Conservation (phyloP, 2,797 vertebrate genomes). For the Ceryle rudis region DNA sequence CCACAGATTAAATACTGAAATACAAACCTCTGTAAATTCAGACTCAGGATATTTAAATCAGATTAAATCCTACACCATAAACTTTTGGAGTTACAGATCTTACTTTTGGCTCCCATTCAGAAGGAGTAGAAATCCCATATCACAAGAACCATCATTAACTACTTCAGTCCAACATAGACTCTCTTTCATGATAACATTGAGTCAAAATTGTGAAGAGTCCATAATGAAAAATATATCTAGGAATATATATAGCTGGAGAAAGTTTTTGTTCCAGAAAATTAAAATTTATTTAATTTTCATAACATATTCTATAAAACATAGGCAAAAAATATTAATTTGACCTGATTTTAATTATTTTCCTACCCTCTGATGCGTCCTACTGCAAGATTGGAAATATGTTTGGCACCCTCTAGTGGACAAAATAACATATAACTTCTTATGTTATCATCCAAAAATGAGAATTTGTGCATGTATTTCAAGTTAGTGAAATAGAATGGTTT, state of each 20-base stretch:
- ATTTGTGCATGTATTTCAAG: neutral
- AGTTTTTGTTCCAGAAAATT: neutral
- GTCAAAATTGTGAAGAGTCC: neutral
- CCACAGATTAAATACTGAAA: neutral
- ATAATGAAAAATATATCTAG: neutral
- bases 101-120: neutral
- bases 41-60: neutral
- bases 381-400: slow-evolving; percentile 21
- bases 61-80: neutral
- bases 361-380: neutral
- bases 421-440: neutral
- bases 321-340: neutral
- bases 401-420: slow-evolving; percentile 65
- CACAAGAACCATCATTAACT: neutral
- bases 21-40: neutral
- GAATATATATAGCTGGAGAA: neutral
- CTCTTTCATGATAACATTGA: neutral
- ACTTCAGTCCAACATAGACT: neutral
- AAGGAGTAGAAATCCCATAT: neutral
- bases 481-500: neutral
- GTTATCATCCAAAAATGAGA: neutral
- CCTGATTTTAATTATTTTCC: slow-evolving; percentile 3
- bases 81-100: neutral
- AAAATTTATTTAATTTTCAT: neutral
- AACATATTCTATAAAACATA: neutral